A percentile compares a stretch with the other conserved stretches of the same genome.
phyloP scores from a whole-genome alignment of 2,888 invertebrate genomes.

The Galerucella calmariensis region DNA sequence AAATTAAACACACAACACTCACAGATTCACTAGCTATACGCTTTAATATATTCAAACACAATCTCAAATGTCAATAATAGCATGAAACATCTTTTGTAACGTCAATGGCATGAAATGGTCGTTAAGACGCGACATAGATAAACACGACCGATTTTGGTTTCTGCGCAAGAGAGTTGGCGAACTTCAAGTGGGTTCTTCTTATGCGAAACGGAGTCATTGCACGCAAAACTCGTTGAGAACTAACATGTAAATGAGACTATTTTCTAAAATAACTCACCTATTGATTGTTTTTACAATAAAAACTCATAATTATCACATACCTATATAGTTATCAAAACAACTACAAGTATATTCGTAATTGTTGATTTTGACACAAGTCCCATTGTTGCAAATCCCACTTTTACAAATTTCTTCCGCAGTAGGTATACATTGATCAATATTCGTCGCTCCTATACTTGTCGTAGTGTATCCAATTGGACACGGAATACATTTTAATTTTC shows the following conservation, averaged over 20 bases:
- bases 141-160: too few species aligned
- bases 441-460: conserved; percentile 59
- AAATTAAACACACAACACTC: too few species aligned
- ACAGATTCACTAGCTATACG: too few species aligned
- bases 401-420: conserved; percentile 66
- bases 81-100: too few species aligned
- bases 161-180: too few species aligned
- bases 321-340: conserved; percentile 67
- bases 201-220: too few species aligned
- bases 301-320: conserved; percentile 53
- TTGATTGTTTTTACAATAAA: not conserved
- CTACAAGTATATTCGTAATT: conserved; percentile 65
- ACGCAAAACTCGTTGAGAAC: too few species aligned
- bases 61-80: too few species aligned
- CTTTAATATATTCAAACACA: too few species aligned
- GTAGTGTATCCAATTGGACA: conserved; percentile 71
- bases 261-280: not conserved
- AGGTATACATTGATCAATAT: conserved; percentile 64
- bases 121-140: too few species aligned
- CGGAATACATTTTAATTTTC: conserved; percentile 68
- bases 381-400: conserved; percentile 66
- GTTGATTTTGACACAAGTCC: conserved; percentile 59
- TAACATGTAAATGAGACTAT: not conserved
- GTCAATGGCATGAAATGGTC: too few species aligned
- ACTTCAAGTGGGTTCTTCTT: too few species aligned